Evolutionary conservation across 2,797 vertebrate species (phyloP), one percentile per base, ranked within the genome.

Genomic region (Neosilurus hyrtlii): DNA sequence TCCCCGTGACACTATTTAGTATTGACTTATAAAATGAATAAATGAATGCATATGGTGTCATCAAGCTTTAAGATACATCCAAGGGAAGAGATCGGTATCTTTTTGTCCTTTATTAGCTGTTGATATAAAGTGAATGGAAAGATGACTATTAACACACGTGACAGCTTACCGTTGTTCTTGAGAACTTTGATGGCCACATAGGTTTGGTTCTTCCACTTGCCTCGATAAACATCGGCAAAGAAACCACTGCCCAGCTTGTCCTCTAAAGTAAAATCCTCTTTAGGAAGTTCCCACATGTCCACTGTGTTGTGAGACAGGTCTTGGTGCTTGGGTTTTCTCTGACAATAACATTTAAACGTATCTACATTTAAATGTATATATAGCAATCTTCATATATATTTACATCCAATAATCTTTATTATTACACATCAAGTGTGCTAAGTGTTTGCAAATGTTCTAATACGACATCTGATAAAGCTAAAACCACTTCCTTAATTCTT

Each of bases 251-350:
- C 96, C 71, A 97, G 91, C 88, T 91, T 90, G 84, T 90, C 84
- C 76, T 86, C 88, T 75, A 96, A 86, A 0, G 75, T 90, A 87
- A 97, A 96, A 84, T 97, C 94, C 0, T 95, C 92, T 78, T 91
- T 92, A 0, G 95, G 95, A 3, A 94, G 92, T 86, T 96, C 95
- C 96, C 96, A 96, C 71, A 94, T 90, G 0, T 94, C 94, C 75
- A 93, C 91, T 0, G 92, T 90, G 20, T 87, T 91, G 68, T 91
- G 90, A 9, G 91, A 94, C 75, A 94, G 61, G 49, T 93, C 91
- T 1, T 84, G 82, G 0, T 88, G 89, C 65, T 83, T 61, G 0
- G 92, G 93, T 85, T 91, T 89, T 24, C 86, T 91, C 95, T 97
- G 67, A n/a, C 57, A 84, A 70, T 63, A 81, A 24, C 30, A 30